phyloP scores from a whole-genome alignment of 2,888 invertebrate species.

The Synergus gifuensis region DNA sequence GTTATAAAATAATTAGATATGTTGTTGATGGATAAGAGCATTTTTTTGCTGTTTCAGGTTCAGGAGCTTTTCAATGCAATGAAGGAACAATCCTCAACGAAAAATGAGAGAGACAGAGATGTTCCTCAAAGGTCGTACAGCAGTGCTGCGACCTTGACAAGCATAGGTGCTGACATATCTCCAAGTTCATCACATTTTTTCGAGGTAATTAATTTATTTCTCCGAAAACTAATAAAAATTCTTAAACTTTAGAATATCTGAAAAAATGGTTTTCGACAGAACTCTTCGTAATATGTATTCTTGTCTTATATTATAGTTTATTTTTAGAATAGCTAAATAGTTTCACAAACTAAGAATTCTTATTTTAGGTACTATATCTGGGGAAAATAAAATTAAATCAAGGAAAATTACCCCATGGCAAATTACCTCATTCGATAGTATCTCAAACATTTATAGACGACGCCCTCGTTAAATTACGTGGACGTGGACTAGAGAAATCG shows the following conservation, averaged over 20 bases:
- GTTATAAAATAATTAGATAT: background rate
- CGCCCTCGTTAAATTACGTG: constrained; percentile 90
- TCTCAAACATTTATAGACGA: constrained; percentile 95
- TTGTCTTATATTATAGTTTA: background rate
- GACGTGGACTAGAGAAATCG: constrained; percentile 87
- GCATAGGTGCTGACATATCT: constrained; percentile 88
- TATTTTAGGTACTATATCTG: constrained; percentile 88
- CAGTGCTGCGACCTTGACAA: constrained; percentile 84
- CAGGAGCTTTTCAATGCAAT: constrained; percentile 74
- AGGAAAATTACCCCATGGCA: constrained; percentile 45
- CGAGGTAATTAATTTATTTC: constrained; percentile 81
- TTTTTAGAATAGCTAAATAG: background rate
- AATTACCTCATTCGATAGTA: constrained; percentile 87
- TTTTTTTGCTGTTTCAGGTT: constrained; percentile 63
- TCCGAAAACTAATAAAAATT: background rate
- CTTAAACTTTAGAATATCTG: background rate
- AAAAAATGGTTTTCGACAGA: no score
- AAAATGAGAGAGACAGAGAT: constrained; percentile 60
- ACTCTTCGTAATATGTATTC: no score
- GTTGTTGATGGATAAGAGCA: background rate
- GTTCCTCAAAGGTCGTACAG: constrained; percentile 78
- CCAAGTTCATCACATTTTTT: constrained; percentile 94
- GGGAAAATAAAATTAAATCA: constrained; percentile 88
- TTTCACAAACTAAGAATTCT: background rate
- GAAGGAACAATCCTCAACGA: constrained; percentile 75